Conservation (phyloP, 2,888 invertebrate genomes). For the Patella pellucida region DNA sequence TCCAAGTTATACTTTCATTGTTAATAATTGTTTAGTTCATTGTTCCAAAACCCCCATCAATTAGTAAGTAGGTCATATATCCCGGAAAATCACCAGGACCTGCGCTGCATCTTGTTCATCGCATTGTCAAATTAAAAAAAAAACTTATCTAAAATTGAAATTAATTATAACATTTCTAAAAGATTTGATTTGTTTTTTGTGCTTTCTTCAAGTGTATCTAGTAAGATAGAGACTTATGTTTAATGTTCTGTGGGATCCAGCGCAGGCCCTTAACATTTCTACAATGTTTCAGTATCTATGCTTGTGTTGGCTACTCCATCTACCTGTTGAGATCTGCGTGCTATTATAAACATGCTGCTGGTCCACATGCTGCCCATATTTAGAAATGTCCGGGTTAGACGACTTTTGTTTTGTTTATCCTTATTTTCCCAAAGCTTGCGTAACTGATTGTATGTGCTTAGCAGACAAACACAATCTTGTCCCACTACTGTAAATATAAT, state of each 20-base stretch:
- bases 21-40: too few species aligned
- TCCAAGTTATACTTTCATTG: too few species aligned
- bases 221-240: too few species aligned
- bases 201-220: too few species aligned
- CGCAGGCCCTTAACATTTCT: conserved; percentile 8
- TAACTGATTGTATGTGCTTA: conserved; percentile 69
- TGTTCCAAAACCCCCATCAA: too few species aligned
- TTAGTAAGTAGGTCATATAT: not conserved
- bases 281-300: not conserved
- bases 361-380: conserved; percentile 35
- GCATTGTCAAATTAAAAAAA: too few species aligned
- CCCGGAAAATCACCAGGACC: conserved; percentile 1
- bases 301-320: too few species aligned
- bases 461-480: conserved; percentile 67
- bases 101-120: not conserved
- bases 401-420: conserved; percentile 49
- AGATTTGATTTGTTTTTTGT: too few species aligned
- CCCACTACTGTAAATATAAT: conserved; percentile 60
- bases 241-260: conserved; percentile 22
- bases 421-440: conserved; percentile 70
- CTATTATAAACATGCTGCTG: conserved; percentile 1
- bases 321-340: not conserved
- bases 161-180: too few species aligned
- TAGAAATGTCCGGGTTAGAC: conserved; percentile 23
- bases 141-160: too few species aligned